phyloP scores from a whole-genome alignment of 2,797 vertebrate species.

The Gambelia wislizenii region DNA sequence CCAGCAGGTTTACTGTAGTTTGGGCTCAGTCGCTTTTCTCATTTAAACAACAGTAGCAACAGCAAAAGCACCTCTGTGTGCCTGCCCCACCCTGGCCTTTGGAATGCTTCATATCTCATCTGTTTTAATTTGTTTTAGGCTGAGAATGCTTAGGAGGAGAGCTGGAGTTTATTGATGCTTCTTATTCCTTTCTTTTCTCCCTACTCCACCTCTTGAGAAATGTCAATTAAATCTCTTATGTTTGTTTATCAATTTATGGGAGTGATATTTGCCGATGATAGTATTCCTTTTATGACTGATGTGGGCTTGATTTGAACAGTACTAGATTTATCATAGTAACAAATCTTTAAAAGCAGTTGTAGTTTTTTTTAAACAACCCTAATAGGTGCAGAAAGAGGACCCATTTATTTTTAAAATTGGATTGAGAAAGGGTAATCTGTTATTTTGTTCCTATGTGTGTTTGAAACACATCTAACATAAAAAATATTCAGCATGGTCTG shows the following conservation, averaged over 20 bases:
- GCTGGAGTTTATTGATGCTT: background rate
- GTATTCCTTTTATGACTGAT: too few species aligned
- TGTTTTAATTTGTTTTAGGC: constrained; percentile 32
- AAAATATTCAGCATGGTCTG: too few species aligned
- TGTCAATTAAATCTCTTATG: background rate
- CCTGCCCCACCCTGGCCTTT: background rate
- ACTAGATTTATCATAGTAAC: background rate
- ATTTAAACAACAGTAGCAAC: background rate
- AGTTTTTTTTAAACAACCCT: background rate
- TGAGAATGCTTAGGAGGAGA: background rate
- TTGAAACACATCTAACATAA: background rate
- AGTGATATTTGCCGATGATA: background rate
- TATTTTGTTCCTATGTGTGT: background rate
- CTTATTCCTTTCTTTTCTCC: too few species aligned
- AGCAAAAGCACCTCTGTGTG: background rate
- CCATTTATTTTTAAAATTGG: background rate
- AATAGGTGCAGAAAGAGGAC: background rate
- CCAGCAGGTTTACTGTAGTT: constrained; percentile 24
- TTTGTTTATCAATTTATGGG: background rate
- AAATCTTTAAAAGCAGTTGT: background rate
- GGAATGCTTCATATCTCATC: constrained; percentile 26
- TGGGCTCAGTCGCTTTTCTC: constrained; percentile 20
- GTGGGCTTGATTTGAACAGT: background rate
- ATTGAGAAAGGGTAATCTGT: background rate
- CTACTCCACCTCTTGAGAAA: background rate